Evolutionary conservation across 2,888 invertebrate genomes (phyloP).

Genomic region (Tetheella fluctuosa): DNA sequence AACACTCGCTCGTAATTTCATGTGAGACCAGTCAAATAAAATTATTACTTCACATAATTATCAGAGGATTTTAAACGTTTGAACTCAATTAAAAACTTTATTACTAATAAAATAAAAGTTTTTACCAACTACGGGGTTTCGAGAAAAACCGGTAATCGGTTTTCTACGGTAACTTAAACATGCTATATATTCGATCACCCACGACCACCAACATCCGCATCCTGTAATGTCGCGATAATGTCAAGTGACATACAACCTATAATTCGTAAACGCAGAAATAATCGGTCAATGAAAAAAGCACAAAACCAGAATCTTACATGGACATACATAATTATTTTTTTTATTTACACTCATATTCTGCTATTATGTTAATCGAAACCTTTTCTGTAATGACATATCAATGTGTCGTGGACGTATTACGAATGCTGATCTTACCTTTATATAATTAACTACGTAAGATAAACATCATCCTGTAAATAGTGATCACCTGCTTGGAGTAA

Average conservation of each 20-base stretch:
- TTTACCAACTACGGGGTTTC: too few species aligned
- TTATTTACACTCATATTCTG: not conserved
- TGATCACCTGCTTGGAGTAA: constrained; percentile 1
- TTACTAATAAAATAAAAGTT: too few species aligned
- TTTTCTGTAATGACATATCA: constrained; percentile 4
- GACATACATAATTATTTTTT: not conserved
- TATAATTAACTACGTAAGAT: not conserved
- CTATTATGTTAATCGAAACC: constrained; percentile 1
- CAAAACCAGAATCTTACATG: constrained; percentile 7
- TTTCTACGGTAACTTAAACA: too few species aligned
- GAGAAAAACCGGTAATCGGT: too few species aligned
- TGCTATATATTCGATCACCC: not conserved
- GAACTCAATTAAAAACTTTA: too few species aligned
- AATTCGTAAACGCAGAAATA: constrained; percentile 2
- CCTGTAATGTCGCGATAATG: not conserved
- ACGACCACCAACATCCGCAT: not conserved
- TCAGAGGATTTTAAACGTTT: too few species aligned
- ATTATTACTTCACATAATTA: too few species aligned
- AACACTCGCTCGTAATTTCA: too few species aligned
- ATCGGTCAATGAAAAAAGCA: not conserved
- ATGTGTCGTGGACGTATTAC: not conserved
- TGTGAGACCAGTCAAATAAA: too few species aligned
- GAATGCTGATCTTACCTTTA: not conserved
- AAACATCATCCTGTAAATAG: not conserved
- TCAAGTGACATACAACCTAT: not conserved